phyloP scores from a whole-genome alignment of 2,888 invertebrate species.

The Selenia dentaria region DNA sequence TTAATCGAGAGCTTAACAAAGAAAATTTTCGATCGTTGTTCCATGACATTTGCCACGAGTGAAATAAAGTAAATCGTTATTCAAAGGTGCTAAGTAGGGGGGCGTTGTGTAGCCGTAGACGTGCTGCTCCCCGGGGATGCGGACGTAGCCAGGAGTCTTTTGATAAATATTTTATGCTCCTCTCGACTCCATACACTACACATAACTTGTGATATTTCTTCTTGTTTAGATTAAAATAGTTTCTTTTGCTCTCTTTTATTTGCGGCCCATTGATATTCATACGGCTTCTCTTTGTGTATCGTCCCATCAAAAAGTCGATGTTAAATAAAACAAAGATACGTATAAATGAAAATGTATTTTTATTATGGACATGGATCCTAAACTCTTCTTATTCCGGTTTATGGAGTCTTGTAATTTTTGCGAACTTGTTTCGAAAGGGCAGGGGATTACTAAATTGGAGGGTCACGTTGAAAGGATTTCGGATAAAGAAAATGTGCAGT shows the following conservation, averaged over 20 bases:
- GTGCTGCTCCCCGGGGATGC: conserved; percentile 53
- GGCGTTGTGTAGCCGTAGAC: conserved; percentile 47
- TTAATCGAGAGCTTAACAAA: no score
- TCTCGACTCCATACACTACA: conserved; percentile 63
- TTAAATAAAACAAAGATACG: conserved; percentile 21
- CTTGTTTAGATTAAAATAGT: conserved; percentile 65
- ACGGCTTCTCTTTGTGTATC: conserved; percentile 44
- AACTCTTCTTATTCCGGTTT: conserved; percentile 44
- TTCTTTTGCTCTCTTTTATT: conserved; percentile 51
- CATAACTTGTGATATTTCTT: conserved; percentile 61
- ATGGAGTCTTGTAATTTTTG: conserved; percentile 61
- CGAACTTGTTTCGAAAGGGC: conserved; percentile 61
- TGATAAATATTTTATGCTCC: conserved; percentile 82
- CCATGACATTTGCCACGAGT: no score
- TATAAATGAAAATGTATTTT: conserved; percentile 19
- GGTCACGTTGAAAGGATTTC: conserved; percentile 55
- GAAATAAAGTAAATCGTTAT: conserved; percentile 51
- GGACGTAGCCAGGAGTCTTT: conserved; percentile 69
- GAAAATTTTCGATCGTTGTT: no score
- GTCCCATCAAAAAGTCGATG: conserved; percentile 38
- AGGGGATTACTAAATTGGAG: conserved; percentile 62
- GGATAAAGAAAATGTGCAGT: conserved; percentile 45
- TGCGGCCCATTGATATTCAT: conserved; percentile 58
- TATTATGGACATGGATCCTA: conserved; percentile 6
- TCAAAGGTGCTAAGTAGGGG: conserved; percentile 68